Conservation (phyloP, 2,888 invertebrate genomes). For the Amphipoea lucens region DNA sequence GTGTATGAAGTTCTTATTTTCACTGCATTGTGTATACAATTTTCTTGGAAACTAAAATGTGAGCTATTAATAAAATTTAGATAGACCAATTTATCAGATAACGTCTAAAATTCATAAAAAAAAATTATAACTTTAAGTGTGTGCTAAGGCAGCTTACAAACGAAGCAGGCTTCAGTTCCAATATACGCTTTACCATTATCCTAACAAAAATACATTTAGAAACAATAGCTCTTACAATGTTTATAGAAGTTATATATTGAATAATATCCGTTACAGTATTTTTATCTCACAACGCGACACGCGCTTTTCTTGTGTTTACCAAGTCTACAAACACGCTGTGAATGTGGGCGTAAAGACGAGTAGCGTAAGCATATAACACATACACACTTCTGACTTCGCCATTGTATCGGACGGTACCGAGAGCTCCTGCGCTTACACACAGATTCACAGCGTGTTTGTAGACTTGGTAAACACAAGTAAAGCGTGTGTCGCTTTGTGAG, state of each 20-base stretch:
- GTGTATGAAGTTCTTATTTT: neutral
- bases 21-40: conserved; percentile 6
- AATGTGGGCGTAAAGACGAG: neutral
- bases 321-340: neutral
- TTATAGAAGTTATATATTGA: conserved; percentile 12
- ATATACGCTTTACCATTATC: conserved; percentile 42
- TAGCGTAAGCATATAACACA: neutral
- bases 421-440: neutral
- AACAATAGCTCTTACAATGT: conserved; percentile 35
- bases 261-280: conserved; percentile 10
- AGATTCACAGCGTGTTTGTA: neutral
- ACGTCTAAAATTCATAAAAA: conserved; percentile 2
- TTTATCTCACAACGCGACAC: neutral
- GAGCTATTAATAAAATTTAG: conserved; percentile 20
- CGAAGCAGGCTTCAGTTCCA: conserved; percentile 23
- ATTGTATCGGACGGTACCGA: neutral
- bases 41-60: conserved; percentile 13
- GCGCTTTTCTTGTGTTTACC: neutral
- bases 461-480: neutral
- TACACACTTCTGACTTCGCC: neutral
- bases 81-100: conserved; percentile 31
- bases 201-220: conserved; percentile 17
- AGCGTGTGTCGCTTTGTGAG: neutral
- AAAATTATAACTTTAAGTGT: neutral
- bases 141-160: conserved; percentile 40